Percentiles rank a stretch among this genome's conserved stretches.
Conservation (phyloP, 2,113 vertebrate genomes). For the Centrocercus urophasianus region DNA sequence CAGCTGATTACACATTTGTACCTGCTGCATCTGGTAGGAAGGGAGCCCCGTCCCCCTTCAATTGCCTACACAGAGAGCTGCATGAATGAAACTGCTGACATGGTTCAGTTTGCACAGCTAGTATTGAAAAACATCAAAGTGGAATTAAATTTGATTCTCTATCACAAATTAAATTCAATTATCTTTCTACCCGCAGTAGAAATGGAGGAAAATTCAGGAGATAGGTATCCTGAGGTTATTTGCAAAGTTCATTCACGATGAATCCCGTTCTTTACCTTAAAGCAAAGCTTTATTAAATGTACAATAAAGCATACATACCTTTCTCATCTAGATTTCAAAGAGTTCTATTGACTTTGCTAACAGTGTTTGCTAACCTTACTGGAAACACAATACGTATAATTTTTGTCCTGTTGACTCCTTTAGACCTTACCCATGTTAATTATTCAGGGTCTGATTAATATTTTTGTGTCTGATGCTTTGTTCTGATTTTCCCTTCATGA, state of each 20-base stretch:
- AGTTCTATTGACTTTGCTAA: neutral
- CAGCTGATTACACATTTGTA: slow-evolving; percentile 41
- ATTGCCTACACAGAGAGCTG: neutral
- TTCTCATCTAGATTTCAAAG: neutral
- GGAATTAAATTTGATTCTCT: neutral
- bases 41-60: neutral
- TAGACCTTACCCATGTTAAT: neutral
- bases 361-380: neutral
- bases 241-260: neutral
- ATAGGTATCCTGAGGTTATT: neutral
- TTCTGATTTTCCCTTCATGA: neutral
- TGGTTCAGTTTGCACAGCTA: neutral
- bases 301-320: neutral
- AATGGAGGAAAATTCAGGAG: neutral
- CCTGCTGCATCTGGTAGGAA: neutral
- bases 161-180: neutral
- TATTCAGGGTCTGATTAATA: slow-evolving; percentile 37
- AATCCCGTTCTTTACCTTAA: neutral
- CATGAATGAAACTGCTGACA: neutral
- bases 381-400: slow-evolving; percentile 31
- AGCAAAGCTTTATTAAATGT: neutral
- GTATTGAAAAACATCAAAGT: neutral
- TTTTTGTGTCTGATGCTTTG: slow-evolving; percentile 8
- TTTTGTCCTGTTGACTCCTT: slow-evolving; percentile 33
- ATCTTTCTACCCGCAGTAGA: neutral